Conservation (phyloP, 2,888 invertebrate genomes). For the Acanthopleura granulata region DNA sequence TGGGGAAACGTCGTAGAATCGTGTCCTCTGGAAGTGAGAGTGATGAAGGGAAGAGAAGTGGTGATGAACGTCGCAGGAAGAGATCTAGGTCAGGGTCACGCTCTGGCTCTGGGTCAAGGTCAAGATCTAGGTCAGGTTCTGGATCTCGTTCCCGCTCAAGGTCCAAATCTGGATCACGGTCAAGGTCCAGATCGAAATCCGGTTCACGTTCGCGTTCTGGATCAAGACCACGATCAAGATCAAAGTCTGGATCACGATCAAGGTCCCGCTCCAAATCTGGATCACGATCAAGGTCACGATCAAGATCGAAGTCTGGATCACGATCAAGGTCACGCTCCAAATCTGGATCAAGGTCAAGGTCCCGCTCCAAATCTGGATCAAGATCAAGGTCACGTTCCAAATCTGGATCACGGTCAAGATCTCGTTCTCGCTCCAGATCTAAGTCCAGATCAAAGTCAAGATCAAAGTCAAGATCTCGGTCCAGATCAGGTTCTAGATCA, state of each 20-base stretch:
- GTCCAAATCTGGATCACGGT: constrained; percentile 67
- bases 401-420: constrained; percentile 40
- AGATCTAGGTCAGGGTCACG: constrained; percentile 65
- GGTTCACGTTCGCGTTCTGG: constrained; percentile 67
- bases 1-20: constrained; percentile 59
- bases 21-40: constrained; percentile 64
- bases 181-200: constrained; percentile 60
- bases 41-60: constrained; percentile 32
- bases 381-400: constrained; percentile 30
- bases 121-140: constrained; percentile 66
- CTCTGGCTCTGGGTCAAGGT: constrained; percentile 59
- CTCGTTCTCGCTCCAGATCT: constrained; percentile 65
- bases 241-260: constrained; percentile 53
- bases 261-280: constrained; percentile 47
- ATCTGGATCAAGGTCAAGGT: constrained; percentile 25
- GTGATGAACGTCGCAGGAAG: constrained; percentile 34
- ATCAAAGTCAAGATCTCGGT: constrained; percentile 45
- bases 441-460: constrained; percentile 70
- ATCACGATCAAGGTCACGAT: constrained; percentile 47
- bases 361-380: constrained; percentile 33
- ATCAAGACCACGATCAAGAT: constrained; percentile 38
- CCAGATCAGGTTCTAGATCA: constrained; percentile 34
- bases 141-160: constrained; percentile 64
- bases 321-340: constrained; percentile 26
- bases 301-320: constrained; percentile 20